Conservation (phyloP, 2,888 invertebrate genomes). For the Iphiclides podalirius region DNA sequence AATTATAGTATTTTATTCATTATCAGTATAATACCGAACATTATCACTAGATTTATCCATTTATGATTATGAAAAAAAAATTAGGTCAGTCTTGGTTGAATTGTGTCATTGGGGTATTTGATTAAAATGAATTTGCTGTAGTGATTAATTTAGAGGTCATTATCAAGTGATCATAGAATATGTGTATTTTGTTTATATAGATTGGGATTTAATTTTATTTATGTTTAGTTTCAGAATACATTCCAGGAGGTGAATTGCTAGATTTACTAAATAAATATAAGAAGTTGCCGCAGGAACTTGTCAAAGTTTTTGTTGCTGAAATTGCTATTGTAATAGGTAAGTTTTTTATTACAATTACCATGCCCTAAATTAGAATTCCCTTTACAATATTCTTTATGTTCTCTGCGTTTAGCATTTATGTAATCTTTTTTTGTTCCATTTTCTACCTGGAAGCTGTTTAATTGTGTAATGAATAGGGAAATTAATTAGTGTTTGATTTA, state of each 20-base stretch:
- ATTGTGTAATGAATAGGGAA: no score
- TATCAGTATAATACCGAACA: slow-evolving; percentile 22
- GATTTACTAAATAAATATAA: slow-evolving; percentile 86
- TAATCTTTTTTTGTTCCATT: no score
- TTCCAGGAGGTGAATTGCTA: slow-evolving; percentile 91
- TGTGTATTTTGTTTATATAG: slow-evolving; percentile 14
- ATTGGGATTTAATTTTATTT: slow-evolving; percentile 10
- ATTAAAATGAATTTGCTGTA: slow-evolving; percentile 25
- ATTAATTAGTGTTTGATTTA: no score
- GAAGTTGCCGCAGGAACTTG: slow-evolving; percentile 87
- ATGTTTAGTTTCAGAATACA: slow-evolving; percentile 88
- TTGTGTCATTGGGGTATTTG: slow-evolving; percentile 25
- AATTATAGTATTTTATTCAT: slow-evolving; percentile 16
- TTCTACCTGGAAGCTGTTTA: no score
- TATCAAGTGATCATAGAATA: slow-evolving; percentile 27
- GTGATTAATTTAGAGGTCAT: slow-evolving; percentile 36
- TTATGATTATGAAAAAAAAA: slow-evolving; percentile 19
- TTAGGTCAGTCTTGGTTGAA: slow-evolving; percentile 23
- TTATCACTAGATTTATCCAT: slow-evolving; percentile 26
- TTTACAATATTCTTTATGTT: no score
- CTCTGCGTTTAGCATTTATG: no score
- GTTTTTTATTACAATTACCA: no score
- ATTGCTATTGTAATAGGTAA: slow-evolving; percentile 92
- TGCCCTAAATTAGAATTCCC: background rate
- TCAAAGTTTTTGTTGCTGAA: slow-evolving; percentile 91